Conservation (phyloP, 2,888 invertebrate species). For the Leptothorax acervorum region DNA sequence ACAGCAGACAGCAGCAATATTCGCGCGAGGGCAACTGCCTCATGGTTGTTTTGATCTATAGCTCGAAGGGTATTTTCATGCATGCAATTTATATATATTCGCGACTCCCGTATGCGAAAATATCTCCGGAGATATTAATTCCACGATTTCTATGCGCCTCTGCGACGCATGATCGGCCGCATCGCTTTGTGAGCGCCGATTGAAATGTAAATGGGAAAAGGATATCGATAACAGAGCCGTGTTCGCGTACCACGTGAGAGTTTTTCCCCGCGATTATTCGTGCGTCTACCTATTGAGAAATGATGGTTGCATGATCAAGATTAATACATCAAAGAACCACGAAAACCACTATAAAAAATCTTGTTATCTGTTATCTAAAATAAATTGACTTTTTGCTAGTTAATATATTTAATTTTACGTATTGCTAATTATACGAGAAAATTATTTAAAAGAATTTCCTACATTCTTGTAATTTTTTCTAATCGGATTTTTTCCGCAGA, state of each 20-base stretch:
- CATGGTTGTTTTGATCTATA: constrained; percentile 41
- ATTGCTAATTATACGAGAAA: neutral
- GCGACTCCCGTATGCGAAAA: constrained; percentile 35
- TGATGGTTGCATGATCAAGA: neutral
- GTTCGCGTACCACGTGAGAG: constrained; percentile 7
- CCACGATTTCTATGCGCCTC: constrained; percentile 40
- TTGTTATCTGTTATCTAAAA: neutral
- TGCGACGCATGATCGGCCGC: constrained; percentile 32
- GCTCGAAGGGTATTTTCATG: constrained; percentile 37
- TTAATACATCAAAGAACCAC: neutral
- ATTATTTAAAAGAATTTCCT: neutral
- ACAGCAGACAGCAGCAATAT: constrained; percentile 5
- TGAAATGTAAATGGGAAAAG: constrained; percentile 52
- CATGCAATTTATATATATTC: constrained; percentile 36
- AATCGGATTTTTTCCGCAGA: neutral
- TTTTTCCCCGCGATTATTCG: constrained; percentile 2
- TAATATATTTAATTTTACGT: neutral
- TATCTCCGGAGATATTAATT: constrained; percentile 50
- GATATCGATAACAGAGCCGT: constrained; percentile 33
- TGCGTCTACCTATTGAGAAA: constrained; percentile 3
- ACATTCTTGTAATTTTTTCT: neutral
- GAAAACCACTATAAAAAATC: neutral
- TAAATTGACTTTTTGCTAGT: neutral
- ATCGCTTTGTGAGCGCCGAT: constrained; percentile 46
- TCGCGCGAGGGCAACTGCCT: constrained; percentile 8